Conservation (phyloP, 2,797 vertebrate species). For the Enteromius mattozi region DNA sequence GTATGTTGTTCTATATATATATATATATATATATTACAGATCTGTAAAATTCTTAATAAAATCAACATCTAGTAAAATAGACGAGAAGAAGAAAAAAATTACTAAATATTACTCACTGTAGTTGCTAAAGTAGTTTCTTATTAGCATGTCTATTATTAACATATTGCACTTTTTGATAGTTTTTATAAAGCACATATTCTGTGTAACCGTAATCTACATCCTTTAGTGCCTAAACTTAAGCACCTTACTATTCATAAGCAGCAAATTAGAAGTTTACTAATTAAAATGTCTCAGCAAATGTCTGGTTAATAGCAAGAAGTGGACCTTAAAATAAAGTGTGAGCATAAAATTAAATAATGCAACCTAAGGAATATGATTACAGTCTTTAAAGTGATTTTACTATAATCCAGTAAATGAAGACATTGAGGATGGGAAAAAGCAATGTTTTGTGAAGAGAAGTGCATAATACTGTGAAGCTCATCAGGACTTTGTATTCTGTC, state of each 20-base stretch:
- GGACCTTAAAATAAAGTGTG: background rate
- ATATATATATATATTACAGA: background rate
- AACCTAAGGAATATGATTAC: background rate
- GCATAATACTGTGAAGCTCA: conserved; percentile 32
- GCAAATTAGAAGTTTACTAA: background rate
- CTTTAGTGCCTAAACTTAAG: background rate
- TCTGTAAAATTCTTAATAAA: background rate
- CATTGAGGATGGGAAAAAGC: background rate
- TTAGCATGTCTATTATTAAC: too few species aligned
- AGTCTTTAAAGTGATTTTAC: background rate
- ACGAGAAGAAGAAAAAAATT: background rate
- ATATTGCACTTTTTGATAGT: background rate
- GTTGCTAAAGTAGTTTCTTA: too few species aligned
- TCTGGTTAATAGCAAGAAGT: background rate
- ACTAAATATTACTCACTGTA: too few species aligned
- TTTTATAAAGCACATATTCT: background rate
- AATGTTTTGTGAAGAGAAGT: background rate
- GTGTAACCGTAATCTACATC: background rate
- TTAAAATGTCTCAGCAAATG: background rate
- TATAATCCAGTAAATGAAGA: background rate
- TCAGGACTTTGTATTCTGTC: background rate
- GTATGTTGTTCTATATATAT: too few species aligned
- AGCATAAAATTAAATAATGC: background rate
- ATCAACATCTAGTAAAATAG: background rate
- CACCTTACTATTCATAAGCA: background rate